Evolutionary conservation across 2,797 vertebrate genomes (phyloP).

Genomic region (Cryptoblepharus egeriae): DNA sequence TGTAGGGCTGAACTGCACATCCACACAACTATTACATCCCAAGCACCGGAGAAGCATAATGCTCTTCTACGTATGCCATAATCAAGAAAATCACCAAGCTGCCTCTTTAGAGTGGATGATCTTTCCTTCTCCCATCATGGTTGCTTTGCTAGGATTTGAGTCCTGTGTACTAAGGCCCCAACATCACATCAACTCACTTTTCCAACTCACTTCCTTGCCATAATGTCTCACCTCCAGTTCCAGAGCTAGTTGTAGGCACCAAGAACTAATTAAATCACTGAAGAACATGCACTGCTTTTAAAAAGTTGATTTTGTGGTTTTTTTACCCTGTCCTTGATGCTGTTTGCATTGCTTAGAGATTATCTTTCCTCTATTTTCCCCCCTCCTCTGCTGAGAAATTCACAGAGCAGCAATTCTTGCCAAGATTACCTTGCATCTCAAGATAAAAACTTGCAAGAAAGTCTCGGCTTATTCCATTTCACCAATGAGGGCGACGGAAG

Average conservation of each 20-base stretch:
- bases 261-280: not conserved
- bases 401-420: constrained; percentile 62
- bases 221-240: not conserved
- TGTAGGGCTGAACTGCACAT: constrained; percentile 63
- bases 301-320: constrained; percentile 22
- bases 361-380: constrained; percentile 63
- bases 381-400: constrained; percentile 53
- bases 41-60: constrained; percentile 53
- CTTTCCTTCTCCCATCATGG: constrained; percentile 47
- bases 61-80: constrained; percentile 41
- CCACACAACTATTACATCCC: constrained; percentile 45
- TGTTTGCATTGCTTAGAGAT: constrained; percentile 54
- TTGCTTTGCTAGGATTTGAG: not conserved
- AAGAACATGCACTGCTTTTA: constrained; percentile 22
- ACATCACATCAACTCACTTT: rapidly evolving
- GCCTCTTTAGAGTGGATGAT: constrained; percentile 32
- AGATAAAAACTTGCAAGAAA: constrained; percentile 66
- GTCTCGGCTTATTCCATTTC: constrained; percentile 57
- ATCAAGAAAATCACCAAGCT: constrained; percentile 31
- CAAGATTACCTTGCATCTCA: constrained; percentile 72
- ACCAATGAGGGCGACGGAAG: constrained; percentile 65
- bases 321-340: constrained; percentile 18
- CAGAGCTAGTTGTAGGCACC: not conserved
- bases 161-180: constrained; percentile 21
- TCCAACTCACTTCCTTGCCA: constrained; percentile 9